These are phyloP conservation scores for Troglohyphantes excavatus DNA, from an alignment of 2,888 invertebrate genomes.

Conservation along the genomic window DNA sequence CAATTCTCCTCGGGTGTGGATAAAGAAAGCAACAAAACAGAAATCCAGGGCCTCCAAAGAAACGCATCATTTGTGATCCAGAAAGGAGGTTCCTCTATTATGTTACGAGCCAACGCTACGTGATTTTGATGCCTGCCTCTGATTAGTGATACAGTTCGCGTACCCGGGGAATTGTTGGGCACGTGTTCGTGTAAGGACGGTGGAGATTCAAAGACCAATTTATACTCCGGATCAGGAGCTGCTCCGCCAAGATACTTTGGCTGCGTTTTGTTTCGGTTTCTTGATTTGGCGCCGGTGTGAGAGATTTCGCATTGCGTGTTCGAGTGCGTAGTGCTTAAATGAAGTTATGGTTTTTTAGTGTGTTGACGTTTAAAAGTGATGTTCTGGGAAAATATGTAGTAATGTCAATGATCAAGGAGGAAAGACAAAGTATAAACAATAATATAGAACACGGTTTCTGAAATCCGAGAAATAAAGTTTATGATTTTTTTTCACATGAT, in stretches of 20 bases:
- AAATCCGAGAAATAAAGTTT: no score
- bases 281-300: no score
- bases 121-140: constrained; percentile 48
- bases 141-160: constrained; percentile 42
- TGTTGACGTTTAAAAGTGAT: no score
- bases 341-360: no score
- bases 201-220: constrained; percentile 45
- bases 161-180: constrained; percentile 13
- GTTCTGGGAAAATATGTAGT: no score
- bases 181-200: background rate
- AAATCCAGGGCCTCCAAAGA: constrained; percentile 2
- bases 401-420: no score
- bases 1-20: background rate
- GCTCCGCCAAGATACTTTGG: no score
- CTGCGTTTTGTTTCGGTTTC: background rate
- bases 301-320: no score
- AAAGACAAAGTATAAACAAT: no score
- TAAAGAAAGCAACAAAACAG: constrained; percentile 41
- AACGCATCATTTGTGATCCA: constrained; percentile 60
- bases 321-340: no score
- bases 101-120: constrained; percentile 31
- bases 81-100: constrained; percentile 31
- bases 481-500: no score
- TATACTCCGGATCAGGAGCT: background rate
- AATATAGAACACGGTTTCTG: no score